Evolutionary conservation across 2,113 vertebrate species (phyloP), one percentile per base, ranked within the genome.

Genomic region (Misgurnus mizolepis): DNA sequence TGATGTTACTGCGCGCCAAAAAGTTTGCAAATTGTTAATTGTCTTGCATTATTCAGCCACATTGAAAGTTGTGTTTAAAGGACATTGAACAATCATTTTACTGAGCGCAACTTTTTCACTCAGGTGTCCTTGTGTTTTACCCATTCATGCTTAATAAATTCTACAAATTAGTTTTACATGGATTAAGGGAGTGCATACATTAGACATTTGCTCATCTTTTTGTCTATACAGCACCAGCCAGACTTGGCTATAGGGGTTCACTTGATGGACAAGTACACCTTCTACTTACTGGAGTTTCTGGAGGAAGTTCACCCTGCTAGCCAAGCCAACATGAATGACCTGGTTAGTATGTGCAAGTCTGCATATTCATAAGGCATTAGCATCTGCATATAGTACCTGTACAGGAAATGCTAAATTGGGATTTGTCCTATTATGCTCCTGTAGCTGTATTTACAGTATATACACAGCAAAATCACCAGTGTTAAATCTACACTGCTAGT

Each of bases 221-320:
- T n/a, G 78, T 73, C 76, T 84, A 84, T 87, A 78, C 85, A 99
- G 98, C 97, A 99, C 86, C 98, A 99, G n/a, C 96, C 97, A 15
- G 98, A 99, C 89, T 92, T 97, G 85, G 96, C 91, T 27, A 97
- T 99, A 56, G 98, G 98, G 0, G 98, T 99, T 49, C 97, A 99
- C 82, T 91, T 99, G 85, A 99, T 99, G 96, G 98, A 99, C 86
- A 94, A 96, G 82, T 99, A 98, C 85, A 99, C 98, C 0, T 99
- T 98, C 90, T 99, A 99, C 81, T 93, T 99, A 67, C 92, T 99
- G 66, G 96, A 99, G 86, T 99, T 99, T 90, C 90, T 99, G 88
- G 98, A 99, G 87, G 97, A 98, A 91, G 95, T 99, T 88, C 95
- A 97, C 87, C 98, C 98, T 77, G 92, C 96, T 49, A 99, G 97